A percentile compares a stretch with the other conserved stretches of the same genome.
Conservation (phyloP, 2,797 vertebrate species). For the Mergus octosetaceus region DNA sequence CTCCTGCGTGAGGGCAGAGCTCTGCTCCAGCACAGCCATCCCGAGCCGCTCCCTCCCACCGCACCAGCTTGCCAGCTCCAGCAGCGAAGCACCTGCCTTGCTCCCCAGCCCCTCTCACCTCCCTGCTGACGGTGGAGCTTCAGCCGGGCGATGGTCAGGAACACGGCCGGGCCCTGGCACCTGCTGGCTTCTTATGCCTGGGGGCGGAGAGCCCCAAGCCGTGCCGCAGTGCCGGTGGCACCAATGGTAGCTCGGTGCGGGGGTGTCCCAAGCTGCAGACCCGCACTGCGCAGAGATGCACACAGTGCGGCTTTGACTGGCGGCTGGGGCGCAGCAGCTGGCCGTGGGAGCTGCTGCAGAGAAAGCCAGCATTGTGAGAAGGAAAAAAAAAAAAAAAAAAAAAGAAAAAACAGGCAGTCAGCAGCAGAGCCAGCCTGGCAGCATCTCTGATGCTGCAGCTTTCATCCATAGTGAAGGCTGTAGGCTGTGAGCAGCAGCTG, state of each 20-base stretch:
- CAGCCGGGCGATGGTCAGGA: not conserved
- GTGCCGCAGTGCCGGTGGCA: not conserved
- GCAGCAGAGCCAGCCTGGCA: not conserved
- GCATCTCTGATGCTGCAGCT: not conserved
- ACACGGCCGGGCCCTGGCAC: rapidly evolving
- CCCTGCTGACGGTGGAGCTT: not conserved
- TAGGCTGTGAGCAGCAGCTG: not conserved
- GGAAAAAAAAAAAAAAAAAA: not conserved
- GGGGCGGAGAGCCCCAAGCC: not conserved
- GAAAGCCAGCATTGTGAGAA: not conserved
- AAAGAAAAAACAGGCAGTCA: not conserved
- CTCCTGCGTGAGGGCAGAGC: not conserved
- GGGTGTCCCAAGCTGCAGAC: not conserved
- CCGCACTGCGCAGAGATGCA: not conserved
- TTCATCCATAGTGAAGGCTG: not conserved
- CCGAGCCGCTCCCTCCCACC: rapidly evolving
- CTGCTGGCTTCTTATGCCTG: not conserved
- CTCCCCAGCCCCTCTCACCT: not conserved
- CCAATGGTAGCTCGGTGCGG: conserved; percentile 11
- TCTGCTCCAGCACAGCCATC: rapidly evolving
- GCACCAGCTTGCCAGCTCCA: not conserved
- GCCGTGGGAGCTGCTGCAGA: not conserved
- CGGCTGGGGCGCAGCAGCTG: not conserved
- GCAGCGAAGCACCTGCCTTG: not conserved
- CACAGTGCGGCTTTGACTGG: not conserved